Percentiles rank a stretch among this genome's conserved stretches.
Evolutionary conservation across 2,888 invertebrate genomes (phyloP).

Genomic region (Lymantria monacha): DNA sequence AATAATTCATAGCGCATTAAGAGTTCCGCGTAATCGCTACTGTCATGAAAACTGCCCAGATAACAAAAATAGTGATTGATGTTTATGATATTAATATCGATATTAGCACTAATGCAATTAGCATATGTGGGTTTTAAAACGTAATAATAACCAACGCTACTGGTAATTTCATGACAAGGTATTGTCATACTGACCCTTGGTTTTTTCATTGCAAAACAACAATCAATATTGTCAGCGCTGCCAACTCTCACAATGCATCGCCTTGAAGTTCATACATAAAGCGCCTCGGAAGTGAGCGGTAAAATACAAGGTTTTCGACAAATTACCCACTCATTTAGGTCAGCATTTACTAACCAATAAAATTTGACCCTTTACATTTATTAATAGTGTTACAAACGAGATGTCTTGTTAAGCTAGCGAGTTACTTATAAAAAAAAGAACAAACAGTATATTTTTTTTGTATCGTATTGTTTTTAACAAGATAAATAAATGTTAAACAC

Average conservation of each 20-base stretch:
- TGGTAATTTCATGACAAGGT: too few relatives aligned
- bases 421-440: constrained; percentile 2
- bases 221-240: background rate
- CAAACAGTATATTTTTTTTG: background rate
- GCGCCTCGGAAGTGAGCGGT: constrained; percentile 35
- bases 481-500: constrained; percentile 7
- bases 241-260: constrained; percentile 13
- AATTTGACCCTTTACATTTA: constrained; percentile 1
- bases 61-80: too few relatives aligned
- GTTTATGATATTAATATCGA: too few relatives aligned
- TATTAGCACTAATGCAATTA: too few relatives aligned
- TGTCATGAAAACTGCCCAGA: too few relatives aligned
- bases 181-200: background rate
- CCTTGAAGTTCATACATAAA: constrained; percentile 24
- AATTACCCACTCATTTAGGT: constrained; percentile 28
- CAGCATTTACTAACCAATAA: constrained; percentile 11
- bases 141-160: too few relatives aligned
- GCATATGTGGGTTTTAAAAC: too few relatives aligned
- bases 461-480: constrained; percentile 15
- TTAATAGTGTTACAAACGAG: background rate
- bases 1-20: too few relatives aligned
- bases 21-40: too few relatives aligned
- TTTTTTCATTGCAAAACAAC: constrained; percentile 2
- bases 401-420: constrained; percentile 1
- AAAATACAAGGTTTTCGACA: constrained; percentile 27